These are phyloP conservation scores for Menidia menidia DNA, from an alignment of 2,797 vertebrate species.

Conservation along the genomic window DNA sequence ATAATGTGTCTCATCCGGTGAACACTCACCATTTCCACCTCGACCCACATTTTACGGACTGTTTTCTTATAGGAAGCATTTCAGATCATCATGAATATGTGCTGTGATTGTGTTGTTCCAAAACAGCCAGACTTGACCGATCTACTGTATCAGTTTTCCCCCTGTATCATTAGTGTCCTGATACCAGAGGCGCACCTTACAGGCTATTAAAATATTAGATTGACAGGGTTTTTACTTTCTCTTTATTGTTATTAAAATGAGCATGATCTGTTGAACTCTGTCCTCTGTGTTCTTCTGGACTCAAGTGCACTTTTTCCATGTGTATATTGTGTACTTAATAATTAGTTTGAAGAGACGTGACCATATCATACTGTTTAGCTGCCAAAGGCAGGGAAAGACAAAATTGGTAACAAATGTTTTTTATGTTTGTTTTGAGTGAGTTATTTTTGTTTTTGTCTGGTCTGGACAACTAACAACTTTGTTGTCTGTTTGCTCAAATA, in stretches of 20 bases:
- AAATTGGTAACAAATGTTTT: conserved; percentile 51
- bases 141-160: conserved; percentile 69
- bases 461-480: conserved; percentile 35
- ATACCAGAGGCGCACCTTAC: conserved; percentile 78
- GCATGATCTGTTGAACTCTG: conserved; percentile 68
- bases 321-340: conserved; percentile 74
- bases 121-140: conserved; percentile 45
- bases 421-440: too few species aligned
- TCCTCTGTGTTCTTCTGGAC: conserved; percentile 68
- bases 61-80: conserved; percentile 74
- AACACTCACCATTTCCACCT: conserved; percentile 63
- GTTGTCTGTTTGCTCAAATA: conserved; percentile 56
- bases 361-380: conserved; percentile 48
- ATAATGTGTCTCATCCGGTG: conserved; percentile 57
- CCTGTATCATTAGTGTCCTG: conserved; percentile 68
- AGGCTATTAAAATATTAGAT: conserved; percentile 74
- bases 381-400: conserved; percentile 43
- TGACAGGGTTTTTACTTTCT: conserved; percentile 79
- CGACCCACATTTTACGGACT: conserved; percentile 52
- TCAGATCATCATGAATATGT: conserved; percentile 52
- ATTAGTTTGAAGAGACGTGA: conserved; percentile 44
- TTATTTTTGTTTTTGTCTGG: conserved; percentile 29
- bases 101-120: conserved; percentile 47
- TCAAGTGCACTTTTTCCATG: conserved; percentile 56
- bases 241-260: conserved; percentile 71